Base-by-base conservation (phyloP, 2,797 vertebrate species). In the Tachyglossus aculeatus region DNA sequence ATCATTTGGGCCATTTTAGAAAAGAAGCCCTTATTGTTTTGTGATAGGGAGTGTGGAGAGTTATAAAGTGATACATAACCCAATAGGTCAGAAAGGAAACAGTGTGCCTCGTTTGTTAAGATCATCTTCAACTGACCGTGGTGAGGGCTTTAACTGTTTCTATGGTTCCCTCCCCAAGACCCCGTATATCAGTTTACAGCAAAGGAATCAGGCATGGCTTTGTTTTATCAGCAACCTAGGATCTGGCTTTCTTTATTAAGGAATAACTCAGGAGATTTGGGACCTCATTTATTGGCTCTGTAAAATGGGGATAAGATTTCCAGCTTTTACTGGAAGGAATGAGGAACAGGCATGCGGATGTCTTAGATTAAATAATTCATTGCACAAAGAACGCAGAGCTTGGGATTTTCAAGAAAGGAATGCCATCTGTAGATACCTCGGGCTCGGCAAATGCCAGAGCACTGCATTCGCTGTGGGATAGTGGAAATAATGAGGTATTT, bases 21-120 rank as follows among this genome's bases (percentile, higher is more conserved):
- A 88, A 73, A 84, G 54, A 77, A 60, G n/a, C 27, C 87, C 86
- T 87, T 88, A 89, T 87, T 88, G 74, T 86, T 84, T 88, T 82
- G 68, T 71, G 67, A 71, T 45, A 70, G 58, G 54, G 72, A 83
- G 32, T 43, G 73, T n/a, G n/a, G 61, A 72, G 88, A 89, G 41
- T 50, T 77, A 71, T 89, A 87, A 88, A 80, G 56, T 70, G 77
- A 89, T 71, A 57, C 81, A 19, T 29, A 77, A 77, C 71, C 71
- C 85, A 91, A 77, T 82, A 84, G 80, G 79, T 90, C 78, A 88
- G 74, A 86, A 80, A 81, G 29, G 82, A 71, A 78, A 37, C 19
- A 27, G 71, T 84, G 67, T n/a, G 57, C 78, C 81, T 45, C 85
- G 88, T 88, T 84, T 88, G 73, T 67, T 82, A 72, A 82, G 31